Evolutionary conservation across 2,797 vertebrate genomes (phyloP).

Genomic region (Siniperca scherzeri): DNA sequence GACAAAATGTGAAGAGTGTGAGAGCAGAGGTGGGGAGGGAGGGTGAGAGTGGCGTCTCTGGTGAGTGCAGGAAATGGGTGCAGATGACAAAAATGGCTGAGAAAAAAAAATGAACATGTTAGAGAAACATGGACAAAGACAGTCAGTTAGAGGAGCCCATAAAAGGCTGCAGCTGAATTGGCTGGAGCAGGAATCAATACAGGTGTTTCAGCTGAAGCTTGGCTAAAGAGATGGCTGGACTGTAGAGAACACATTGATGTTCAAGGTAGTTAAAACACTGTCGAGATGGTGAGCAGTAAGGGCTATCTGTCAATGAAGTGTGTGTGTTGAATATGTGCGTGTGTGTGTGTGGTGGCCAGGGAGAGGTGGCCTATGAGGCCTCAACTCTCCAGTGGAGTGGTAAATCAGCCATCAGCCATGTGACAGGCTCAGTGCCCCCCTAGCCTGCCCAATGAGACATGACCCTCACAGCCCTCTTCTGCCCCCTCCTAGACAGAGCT

Average conservation of each 20-base stretch:
- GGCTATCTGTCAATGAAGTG: conserved; percentile 61
- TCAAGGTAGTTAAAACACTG: conserved; percentile 57
- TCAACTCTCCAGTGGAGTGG: conserved; percentile 85
- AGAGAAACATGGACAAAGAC: conserved; percentile 55
- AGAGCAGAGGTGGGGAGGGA: conserved; percentile 45
- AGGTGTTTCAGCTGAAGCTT: conserved; percentile 60
- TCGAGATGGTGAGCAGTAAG: conserved; percentile 37
- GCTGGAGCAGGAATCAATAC: conserved; percentile 66
- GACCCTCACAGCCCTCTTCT: conserved; percentile 73
- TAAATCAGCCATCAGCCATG: conserved; percentile 89
- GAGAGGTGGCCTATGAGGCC: conserved; percentile 73
- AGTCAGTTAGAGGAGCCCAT: conserved; percentile 52
- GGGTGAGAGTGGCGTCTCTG: conserved; percentile 26
- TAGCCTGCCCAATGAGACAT: conserved; percentile 83
- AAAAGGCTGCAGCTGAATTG: conserved; percentile 69
- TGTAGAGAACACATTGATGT: conserved; percentile 57
- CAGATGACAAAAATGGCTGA: conserved; percentile 67
- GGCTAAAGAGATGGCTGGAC: conserved; percentile 50
- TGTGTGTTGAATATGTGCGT: conserved; percentile 21
- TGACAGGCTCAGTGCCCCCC: conserved; percentile 81
- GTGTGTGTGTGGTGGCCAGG: conserved; percentile 27
- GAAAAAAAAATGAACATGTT: conserved; percentile 42
- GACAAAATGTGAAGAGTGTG: conserved; percentile 67
- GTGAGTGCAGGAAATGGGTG: conserved; percentile 71
- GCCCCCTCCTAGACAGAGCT: conserved; percentile 77